A percentile compares a stretch with the other conserved stretches of the same genome.
phyloP scores from a whole-genome alignment of 1,140 invertebrate genomes.

The Drusus annulatus region DNA sequence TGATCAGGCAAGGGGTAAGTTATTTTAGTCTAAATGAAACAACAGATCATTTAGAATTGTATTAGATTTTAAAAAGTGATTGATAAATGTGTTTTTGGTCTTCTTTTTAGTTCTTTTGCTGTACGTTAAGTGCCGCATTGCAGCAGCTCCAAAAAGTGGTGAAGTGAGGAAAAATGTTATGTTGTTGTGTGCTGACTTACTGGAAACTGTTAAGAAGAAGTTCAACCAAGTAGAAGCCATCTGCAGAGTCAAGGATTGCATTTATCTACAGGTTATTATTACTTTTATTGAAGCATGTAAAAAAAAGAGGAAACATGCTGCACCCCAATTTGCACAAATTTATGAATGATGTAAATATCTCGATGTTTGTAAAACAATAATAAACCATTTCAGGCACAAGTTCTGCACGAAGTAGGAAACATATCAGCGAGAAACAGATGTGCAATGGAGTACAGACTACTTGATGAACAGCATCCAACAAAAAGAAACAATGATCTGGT shows the following conservation, averaged over 20 bases:
- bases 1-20: slow-evolving; percentile 79
- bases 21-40: slow-evolving; percentile 12
- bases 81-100: slow-evolving; percentile 2
- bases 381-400: slow-evolving; percentile 72
- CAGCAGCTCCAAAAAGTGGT: slow-evolving; percentile 72
- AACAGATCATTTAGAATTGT: slow-evolving; percentile 43
- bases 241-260: slow-evolving; percentile 79
- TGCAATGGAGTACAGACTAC: slow-evolving; percentile 79
- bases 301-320: no score
- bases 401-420: slow-evolving; percentile 79
- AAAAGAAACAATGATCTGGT: slow-evolving; percentile 67
- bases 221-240: slow-evolving; percentile 84
- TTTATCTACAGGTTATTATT: slow-evolving; percentile 75
- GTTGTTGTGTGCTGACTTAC: slow-evolving; percentile 75
- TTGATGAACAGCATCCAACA: slow-evolving; percentile 78
- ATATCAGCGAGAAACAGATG: slow-evolving; percentile 80
- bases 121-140: slow-evolving; percentile 78
- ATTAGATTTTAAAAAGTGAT: no score
- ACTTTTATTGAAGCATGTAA: no score
- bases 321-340: no score
- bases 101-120: slow-evolving; percentile 71
- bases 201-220: slow-evolving; percentile 77
- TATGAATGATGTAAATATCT: no score
- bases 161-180: slow-evolving; percentile 72
- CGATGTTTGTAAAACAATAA: no score